phyloP scores from a whole-genome alignment of 2,888 invertebrate genomes.

The Tipula helvola region DNA sequence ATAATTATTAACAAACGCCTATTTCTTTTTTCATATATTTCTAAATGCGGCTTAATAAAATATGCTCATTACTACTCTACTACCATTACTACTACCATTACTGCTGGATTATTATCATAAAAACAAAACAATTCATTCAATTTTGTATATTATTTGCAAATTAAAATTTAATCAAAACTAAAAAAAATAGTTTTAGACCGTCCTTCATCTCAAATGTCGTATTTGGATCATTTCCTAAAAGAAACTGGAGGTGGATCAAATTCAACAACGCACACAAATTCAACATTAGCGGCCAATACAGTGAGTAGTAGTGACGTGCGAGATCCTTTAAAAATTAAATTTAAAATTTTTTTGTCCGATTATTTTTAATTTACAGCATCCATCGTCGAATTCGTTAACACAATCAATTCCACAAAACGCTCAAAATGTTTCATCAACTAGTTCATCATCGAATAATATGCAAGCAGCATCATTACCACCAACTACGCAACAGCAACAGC shows the following conservation, averaged over 20 bases:
- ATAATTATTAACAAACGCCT: neutral
- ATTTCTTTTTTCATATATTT: neutral
- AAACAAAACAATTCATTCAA: neutral
- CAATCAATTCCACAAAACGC: slow-evolving; percentile 18
- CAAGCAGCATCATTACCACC: slow-evolving; percentile 14
- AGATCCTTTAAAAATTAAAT: neutral
- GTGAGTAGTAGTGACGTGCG: slow-evolving; percentile 13
- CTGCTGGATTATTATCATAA: neutral
- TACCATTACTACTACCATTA: neutral
- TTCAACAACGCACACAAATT: slow-evolving; percentile 19
- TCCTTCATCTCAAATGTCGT: slow-evolving; percentile 84
- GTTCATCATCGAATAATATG: slow-evolving; percentile 20
- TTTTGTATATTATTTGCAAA: neutral
- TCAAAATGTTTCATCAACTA: slow-evolving; percentile 19
- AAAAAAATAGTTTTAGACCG: slow-evolving; percentile 62
- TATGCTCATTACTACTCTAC: neutral
- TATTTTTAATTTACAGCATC: slow-evolving; percentile 14
- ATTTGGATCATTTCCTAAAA: slow-evolving; percentile 79
- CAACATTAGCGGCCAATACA: slow-evolving; percentile 19
- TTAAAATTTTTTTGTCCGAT: slow-evolving; percentile 4
- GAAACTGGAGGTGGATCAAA: slow-evolving; percentile 42
- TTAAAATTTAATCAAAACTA: neutral
- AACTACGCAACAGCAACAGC: slow-evolving; percentile 13
- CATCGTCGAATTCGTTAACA: slow-evolving; percentile 20
- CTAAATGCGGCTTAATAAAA: neutral